Base-by-base conservation (phyloP, 1,140 invertebrate genomes). In the Nasonia longicornis region DNA sequence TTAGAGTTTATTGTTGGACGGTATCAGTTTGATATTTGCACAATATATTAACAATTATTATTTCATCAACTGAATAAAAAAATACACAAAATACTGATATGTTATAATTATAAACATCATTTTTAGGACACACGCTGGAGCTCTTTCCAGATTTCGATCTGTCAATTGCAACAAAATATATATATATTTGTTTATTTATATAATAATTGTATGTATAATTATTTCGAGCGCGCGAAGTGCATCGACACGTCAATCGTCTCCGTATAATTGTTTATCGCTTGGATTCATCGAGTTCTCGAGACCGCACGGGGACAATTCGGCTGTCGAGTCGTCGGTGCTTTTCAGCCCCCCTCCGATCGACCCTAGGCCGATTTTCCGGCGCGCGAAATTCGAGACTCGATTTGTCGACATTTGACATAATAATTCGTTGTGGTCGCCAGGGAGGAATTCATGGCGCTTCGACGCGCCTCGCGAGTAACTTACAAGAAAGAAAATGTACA, bases 21-120 rank as follows among this genome's bases (percentile, higher is more conserved):
- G 89, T 89, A 89, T 90, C 85, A 89, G 86, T 90, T 91, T 88
- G 87, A 89, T 89, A 87, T 87, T 90, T 89, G 86, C 88, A 91
- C 86, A 89, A 90, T 90, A 90, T 90, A 90, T 90, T 88, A 90
- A 91, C 89, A 90, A 88, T 88, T 87, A 86, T 89, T 86, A 85
- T 87, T 87, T 87, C 85, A 81, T 88, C 84, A 86, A 86, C 84
- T 89, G 84, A 84, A 85, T 89, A 87, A 85, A 88, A 88, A 88
- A 87, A 88, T 88, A 89, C 86, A 90, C 85, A 88, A 88, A 90
- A 89, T 90, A 90, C 88, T 90, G 86, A 89, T 89, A 87, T 86
- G 88, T 87, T 86, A 86, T 87, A 86, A 86, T 88, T 87, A 88
- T 88, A 72, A 82, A 77, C 73, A 82, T 82, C 58, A 77, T 82